Conservation (phyloP, 2,888 invertebrate species). For the Eurois occulta region DNA sequence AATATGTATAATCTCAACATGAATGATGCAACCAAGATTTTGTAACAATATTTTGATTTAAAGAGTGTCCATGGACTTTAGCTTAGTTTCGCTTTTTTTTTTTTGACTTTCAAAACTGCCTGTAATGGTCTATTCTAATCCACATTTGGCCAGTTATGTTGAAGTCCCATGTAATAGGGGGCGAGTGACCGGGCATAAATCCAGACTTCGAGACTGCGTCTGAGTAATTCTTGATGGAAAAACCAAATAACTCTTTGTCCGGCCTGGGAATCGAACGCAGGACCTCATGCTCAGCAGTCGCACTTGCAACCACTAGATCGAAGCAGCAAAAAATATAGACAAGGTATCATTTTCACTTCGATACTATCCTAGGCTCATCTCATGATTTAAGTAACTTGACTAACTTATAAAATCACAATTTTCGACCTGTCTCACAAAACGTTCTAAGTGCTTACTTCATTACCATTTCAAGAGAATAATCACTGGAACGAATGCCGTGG, state of each 20-base stretch:
- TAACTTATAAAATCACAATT: slow-evolving; percentile 51
- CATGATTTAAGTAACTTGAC: not conserved
- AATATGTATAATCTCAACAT: no score
- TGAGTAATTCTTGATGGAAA: not conserved
- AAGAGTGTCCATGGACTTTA: no score
- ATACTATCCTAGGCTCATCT: not conserved
- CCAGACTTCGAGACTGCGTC: no score
- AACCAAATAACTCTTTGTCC: not conserved
- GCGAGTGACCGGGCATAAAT: no score
- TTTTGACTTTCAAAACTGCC: no score
- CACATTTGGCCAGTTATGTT: not conserved
- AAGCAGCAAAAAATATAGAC: not conserved
- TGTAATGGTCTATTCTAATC: no score
- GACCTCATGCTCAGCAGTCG: not conserved
- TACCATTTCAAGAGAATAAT: slow-evolving; percentile 79
- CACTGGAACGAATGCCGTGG: slow-evolving; percentile 69
- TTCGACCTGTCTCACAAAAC: slow-evolving; percentile 60
- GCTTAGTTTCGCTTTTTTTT: no score
- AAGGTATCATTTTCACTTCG: not conserved
- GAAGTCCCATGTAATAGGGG: not conserved
- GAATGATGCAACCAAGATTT: no score
- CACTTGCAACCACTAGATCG: not conserved
- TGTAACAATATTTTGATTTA: no score
- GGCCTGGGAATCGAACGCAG: not conserved
- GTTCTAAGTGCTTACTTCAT: slow-evolving; percentile 70